Percentiles rank a stretch among this genome's conserved stretches.
These are phyloP conservation scores for Embidobia sp. DNA, from an alignment of 2,888 invertebrate genomes.

Conservation along the genomic window DNA sequence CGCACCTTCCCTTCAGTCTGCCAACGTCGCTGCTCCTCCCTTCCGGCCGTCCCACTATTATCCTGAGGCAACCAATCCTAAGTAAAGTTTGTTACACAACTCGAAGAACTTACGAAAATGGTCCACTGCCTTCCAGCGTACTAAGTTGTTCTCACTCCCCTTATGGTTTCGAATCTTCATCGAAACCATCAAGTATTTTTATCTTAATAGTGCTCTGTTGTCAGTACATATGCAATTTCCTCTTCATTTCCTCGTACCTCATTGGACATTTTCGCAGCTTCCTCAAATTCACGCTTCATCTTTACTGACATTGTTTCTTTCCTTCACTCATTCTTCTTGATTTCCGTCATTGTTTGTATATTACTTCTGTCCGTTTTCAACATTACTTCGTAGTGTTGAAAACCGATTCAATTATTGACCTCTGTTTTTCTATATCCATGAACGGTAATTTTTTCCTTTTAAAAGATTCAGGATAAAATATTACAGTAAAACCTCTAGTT, in stretches of 20 bases:
- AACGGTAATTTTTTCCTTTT: constrained; percentile 3
- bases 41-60: constrained; percentile 74
- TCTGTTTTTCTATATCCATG: neutral
- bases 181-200: constrained; percentile 61
- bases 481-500: too few relatives aligned
- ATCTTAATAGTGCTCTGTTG: constrained; percentile 47
- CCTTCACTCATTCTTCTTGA: neutral
- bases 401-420: constrained; percentile 8
- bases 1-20: constrained; percentile 46
- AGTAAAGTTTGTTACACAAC: constrained; percentile 81
- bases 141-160: constrained; percentile 69
- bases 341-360: neutral
- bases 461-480: too few relatives aligned
- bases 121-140: constrained; percentile 71
- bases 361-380: neutral
- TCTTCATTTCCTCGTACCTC: constrained; percentile 43
- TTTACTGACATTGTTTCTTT: neutral
- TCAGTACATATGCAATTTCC: constrained; percentile 57
- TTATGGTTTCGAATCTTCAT: neutral
- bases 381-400: constrained; percentile 2
- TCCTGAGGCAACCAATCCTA: constrained; percentile 80
- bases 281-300: constrained; percentile 6
- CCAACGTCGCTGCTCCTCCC: constrained; percentile 64
- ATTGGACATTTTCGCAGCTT: constrained; percentile 43
- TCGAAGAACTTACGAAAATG: constrained; percentile 78